phyloP scores from a whole-genome alignment of 1,140 invertebrate species.

The Eciton burchellii region DNA sequence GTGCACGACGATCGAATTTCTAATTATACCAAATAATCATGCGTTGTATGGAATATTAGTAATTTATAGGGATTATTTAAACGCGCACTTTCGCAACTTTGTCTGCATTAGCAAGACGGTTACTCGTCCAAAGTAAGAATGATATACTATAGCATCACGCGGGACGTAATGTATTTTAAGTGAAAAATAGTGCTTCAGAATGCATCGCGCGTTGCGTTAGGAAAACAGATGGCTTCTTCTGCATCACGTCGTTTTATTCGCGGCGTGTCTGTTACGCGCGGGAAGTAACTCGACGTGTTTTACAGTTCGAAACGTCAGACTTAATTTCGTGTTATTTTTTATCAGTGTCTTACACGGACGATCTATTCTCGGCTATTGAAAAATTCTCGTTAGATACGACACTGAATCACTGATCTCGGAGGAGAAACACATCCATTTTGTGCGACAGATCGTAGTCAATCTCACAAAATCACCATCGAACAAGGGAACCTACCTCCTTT shows the following conservation, averaged over 20 bases:
- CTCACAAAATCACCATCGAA: not conserved
- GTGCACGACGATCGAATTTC: no score
- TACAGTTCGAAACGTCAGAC: slow-evolving; percentile 51
- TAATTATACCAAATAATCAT: not conserved
- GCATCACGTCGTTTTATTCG: slow-evolving; percentile 53
- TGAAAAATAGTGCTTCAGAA: slow-evolving; percentile 62
- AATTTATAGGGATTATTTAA: not conserved
- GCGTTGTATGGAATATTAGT: not conserved
- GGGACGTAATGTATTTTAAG: slow-evolving; percentile 58
- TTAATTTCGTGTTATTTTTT: slow-evolving; percentile 55
- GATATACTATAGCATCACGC: slow-evolving; percentile 58
- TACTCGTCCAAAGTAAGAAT: slow-evolving; percentile 55
- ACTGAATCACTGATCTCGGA: not conserved
- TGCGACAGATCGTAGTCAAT: not conserved
- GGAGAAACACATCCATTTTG: not conserved
- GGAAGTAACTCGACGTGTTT: slow-evolving; percentile 49
- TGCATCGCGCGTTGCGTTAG: slow-evolving; percentile 56
- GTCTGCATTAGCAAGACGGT: slow-evolving; percentile 47
- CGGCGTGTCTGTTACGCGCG: slow-evolving; percentile 47
- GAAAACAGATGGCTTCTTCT: slow-evolving; percentile 59
- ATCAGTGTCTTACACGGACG: slow-evolving; percentile 18
- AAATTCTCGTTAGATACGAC: not conserved
- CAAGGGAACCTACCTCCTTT: not conserved
- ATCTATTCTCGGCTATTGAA: not conserved
- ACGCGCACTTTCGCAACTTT: slow-evolving; percentile 14